A percentile compares a stretch with the other conserved stretches of the same genome.
Evolutionary conservation across 1,140 invertebrate genomes (phyloP).

Genomic region (Lepidurus apus): DNA sequence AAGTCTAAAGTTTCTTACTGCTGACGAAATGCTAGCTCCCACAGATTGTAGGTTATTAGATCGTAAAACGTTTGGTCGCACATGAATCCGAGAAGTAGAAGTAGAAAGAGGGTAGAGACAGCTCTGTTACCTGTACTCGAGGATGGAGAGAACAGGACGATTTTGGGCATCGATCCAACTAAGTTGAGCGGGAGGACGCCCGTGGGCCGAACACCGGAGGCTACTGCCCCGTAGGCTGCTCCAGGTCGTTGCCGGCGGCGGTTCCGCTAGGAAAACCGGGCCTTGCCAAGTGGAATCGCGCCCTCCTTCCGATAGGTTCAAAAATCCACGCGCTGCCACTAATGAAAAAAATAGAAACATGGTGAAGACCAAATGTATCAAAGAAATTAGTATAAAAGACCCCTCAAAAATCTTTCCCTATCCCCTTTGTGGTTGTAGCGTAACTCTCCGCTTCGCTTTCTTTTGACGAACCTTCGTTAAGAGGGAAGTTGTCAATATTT

Average conservation of each 20-base stretch:
- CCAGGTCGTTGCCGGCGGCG: neutral
- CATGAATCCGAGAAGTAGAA: neutral
- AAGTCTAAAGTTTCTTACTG: neutral
- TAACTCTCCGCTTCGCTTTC: neutral
- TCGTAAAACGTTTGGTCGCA: neutral
- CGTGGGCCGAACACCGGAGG: neutral
- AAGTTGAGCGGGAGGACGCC: constrained; percentile 2
- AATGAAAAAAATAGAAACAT: neutral
- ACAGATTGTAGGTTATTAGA: constrained; percentile 7
- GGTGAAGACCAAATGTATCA: too few species aligned
- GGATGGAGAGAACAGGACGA: neutral
- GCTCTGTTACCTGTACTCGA: neutral
- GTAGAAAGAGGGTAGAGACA: neutral
- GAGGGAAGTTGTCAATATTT: constrained; percentile 15
- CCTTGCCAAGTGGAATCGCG: constrained; percentile 8
- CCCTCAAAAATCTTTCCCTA: too few species aligned
- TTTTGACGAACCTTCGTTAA: constrained; percentile 1
- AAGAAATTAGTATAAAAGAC: too few species aligned
- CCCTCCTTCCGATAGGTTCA: neutral
- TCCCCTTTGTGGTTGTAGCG: neutral
- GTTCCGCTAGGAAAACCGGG: neutral
- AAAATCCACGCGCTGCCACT: neutral
- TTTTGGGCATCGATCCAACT: constrained; percentile 12
- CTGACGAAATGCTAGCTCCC: neutral
- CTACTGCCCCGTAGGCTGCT: neutral